A percentile compares a stretch with the other conserved stretches of the same genome.
Conservation (phyloP, 2,113 vertebrate species). For the Equus quagga region DNA sequence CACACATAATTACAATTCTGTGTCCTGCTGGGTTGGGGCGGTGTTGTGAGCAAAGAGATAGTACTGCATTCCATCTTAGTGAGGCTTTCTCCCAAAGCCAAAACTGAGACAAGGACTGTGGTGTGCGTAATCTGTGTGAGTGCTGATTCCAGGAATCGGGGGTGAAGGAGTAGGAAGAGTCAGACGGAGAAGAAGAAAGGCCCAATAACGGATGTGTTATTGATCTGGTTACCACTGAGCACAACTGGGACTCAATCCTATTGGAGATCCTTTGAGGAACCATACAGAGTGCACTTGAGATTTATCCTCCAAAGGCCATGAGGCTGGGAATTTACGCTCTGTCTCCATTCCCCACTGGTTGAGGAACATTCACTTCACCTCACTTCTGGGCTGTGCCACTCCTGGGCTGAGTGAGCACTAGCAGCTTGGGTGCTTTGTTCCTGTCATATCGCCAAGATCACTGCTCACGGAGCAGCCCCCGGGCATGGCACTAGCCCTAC, state of each 20-base stretch:
- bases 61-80: background rate
- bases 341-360: background rate
- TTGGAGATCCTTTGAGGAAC: background rate
- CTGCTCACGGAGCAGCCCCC: background rate
- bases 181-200: background rate
- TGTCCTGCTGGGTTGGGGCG: background rate
- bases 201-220: background rate
- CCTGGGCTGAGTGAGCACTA: background rate
- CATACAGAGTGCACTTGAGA: background rate
- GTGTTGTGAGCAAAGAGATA: background rate
- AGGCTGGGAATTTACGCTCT: background rate
- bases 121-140: background rate
- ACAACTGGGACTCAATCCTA: background rate
- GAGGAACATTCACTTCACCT: background rate
- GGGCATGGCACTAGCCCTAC: background rate
- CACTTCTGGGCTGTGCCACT: background rate
- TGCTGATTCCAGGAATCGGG: background rate
- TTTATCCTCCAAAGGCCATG: background rate
- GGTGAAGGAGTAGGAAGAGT: background rate
- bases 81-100: background rate
- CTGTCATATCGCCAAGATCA: background rate
- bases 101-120: background rate
- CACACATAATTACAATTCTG: background rate
- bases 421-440: background rate
- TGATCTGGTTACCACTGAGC: background rate